These are phyloP conservation scores for Scaptomyza montana DNA, from an alignment of 1,140 invertebrate species.

Conservation along the genomic window DNA sequence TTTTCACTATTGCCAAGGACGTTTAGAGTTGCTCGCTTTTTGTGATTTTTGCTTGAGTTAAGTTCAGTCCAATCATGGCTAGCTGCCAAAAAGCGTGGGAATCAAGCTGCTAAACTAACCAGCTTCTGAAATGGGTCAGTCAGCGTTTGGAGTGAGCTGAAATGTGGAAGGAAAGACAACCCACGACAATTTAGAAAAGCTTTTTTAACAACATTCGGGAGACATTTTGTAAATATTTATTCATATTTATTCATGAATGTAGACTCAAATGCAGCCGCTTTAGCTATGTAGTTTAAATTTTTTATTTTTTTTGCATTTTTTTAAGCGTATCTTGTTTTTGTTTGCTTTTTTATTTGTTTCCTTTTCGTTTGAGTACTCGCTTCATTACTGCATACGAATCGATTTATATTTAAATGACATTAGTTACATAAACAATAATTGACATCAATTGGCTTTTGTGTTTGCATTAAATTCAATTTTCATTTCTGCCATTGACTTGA, in stretches of 20 bases:
- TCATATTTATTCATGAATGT: slow-evolving; percentile 30
- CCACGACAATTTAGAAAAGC: too few relatives aligned
- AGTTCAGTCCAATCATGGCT: slow-evolving; percentile 7
- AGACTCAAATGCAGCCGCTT: too few relatives aligned
- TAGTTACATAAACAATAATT: slow-evolving; percentile 76
- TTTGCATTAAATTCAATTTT: slow-evolving; percentile 74
- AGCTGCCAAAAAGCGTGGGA: slow-evolving; percentile 36
- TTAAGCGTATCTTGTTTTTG: too few relatives aligned
- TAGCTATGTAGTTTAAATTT: background rate
- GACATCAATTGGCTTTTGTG: slow-evolving; percentile 73
- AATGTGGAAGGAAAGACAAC: background rate
- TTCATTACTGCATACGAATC: slow-evolving; percentile 30
- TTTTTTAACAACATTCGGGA: slow-evolving; percentile 28
- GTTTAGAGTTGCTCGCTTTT: slow-evolving; percentile 24
- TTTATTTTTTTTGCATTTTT: background rate
- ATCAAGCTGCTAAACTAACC: slow-evolving; percentile 21
- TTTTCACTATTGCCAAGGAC: slow-evolving; percentile 60
- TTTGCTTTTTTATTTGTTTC: background rate
- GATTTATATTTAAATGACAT: slow-evolving; percentile 72
- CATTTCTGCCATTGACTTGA: slow-evolving; percentile 59
- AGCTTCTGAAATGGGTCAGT: slow-evolving; percentile 6
- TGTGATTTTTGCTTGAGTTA: background rate
- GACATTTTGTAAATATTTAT: slow-evolving; percentile 40
- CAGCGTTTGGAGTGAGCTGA: slow-evolving; percentile 35
- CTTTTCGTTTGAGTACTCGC: background rate